Percentiles rank a stretch among this genome's conserved stretches.
phyloP scores from a whole-genome alignment of 2,888 invertebrate species.

The Argyresthia albistria region DNA sequence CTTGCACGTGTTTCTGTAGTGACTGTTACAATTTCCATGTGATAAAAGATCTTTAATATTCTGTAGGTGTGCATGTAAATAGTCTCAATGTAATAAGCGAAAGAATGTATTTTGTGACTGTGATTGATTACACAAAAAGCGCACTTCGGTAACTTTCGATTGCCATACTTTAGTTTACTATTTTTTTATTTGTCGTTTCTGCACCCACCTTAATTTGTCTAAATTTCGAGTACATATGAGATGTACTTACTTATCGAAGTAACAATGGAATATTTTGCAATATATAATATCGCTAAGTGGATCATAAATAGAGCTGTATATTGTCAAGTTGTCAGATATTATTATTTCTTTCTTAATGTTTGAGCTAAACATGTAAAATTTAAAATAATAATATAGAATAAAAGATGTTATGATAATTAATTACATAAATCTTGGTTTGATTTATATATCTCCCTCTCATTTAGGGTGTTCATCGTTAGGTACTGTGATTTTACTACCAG shows the following conservation, averaged over 20 bases:
- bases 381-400: constrained; percentile 72
- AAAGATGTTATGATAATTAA: constrained; percentile 73
- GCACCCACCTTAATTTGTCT: constrained; percentile 8
- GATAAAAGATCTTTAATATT: constrained; percentile 56
- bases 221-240: constrained; percentile 17
- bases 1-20: constrained; percentile 40
- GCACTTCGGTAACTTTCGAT: constrained; percentile 36
- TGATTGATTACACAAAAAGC: constrained; percentile 32
- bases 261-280: constrained; percentile 70
- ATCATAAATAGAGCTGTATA: constrained; percentile 66
- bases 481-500: neutral
- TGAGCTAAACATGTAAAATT: constrained; percentile 72
- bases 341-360: constrained; percentile 71
- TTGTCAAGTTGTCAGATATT: constrained; percentile 71
- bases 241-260: constrained; percentile 37
- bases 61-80: constrained; percentile 52
- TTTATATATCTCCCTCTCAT: constrained; percentile 17
- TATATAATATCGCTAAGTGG: constrained; percentile 57
- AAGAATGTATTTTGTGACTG: constrained; percentile 64
- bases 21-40: constrained; percentile 28
- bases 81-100: constrained; percentile 42
- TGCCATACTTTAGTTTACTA: constrained; percentile 30
- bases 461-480: neutral
- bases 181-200: no score
- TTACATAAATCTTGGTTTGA: constrained; percentile 66